Base-by-base conservation (phyloP, 2,113 vertebrate genomes). In the Perca schrenkii region DNA sequence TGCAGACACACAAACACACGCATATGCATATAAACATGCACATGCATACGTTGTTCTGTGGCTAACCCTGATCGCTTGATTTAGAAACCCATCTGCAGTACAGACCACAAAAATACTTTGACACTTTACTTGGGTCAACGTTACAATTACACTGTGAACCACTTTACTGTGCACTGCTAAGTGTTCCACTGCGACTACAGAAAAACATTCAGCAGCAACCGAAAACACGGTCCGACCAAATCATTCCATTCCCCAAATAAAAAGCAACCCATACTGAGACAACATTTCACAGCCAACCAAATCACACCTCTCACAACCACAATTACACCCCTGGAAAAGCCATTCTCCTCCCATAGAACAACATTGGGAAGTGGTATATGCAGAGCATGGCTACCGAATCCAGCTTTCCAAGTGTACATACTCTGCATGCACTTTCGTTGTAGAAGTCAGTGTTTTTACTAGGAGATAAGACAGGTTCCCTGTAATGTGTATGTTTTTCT, bases 301-400 rank as follows among this genome's bases (percentile, higher is more conserved):
- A 89, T 85, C 60, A 80, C 77, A 85, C 61, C 72, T 77, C 73
- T 28, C 21, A 64, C 2, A 3, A 84, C 77, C 88, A 79, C 82
- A 86, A 91, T 84, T 84, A 90, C 76, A 87, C 84, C 81, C 80
- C 73, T 78, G 61, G 63, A 79, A 83, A 79, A 80, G 68, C 36
- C 74, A 65, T 49, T 34, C 21, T 62, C 22, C 61, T 57, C 54
- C 34, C 13, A 47, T 56, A 88, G 54, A 77, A 57, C 53, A 57
- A 57, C 65, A 79, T 61, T 3, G 61, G 78, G 78, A 91, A 88
- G 64, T 74, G 80, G 53, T 43, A 46, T 19, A 36, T 49, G 65
- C 16, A 56, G 56, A 74, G 49, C 22, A 53, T 3, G 52, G 76
- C 22, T 56, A 72, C 17, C 50, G 17, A 63, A 57, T 68, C 16